Base-by-base conservation (phyloP, 2,888 invertebrate genomes). In the Alsophila aescularia region DNA sequence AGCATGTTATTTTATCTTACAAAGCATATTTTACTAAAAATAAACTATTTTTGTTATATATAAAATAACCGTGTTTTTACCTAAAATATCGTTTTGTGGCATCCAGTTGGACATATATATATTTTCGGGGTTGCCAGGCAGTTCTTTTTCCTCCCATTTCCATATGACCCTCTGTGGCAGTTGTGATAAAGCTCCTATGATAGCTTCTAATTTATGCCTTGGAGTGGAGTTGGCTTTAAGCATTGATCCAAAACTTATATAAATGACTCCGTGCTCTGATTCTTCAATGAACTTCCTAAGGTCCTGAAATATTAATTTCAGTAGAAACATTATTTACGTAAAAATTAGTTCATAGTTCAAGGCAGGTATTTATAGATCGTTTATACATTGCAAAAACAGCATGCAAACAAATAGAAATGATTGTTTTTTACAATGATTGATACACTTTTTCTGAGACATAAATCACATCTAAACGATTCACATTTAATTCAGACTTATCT, bases 231-330 rank as follows among this genome's bases (percentile, higher is more conserved):
- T 89, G 0, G 93, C 89, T 70, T 92, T 94, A 50, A 96, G 84
- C 93, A 96, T 93, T 0, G 96, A 96, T 6, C 96, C 96, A 80
- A 96, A 93, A 75, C 95, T 96, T 64, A 96, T 94, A 71, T 94
- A 95, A 59, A 96, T 92, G 1, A 96, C 94, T 0, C 96, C 96
- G 35, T 94, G 86, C 10, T 90, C 72, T 0, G 95, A 93, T 49
- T 93, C 92, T 61, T 94, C 93, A 31, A 96, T 92, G 73, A 95
- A 95, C 50, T 91, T 85, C 45, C 92, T 87, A 6, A 96, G 73
- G 18, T 94, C 90, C 92, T 94, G 75, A 12, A 86, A 83, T 6
- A 21, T 35, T n/a, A 14, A 40, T 13, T 12, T 12, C 12, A 2
- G 13, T 32, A 24, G 2, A n/a, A n/a, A n/a, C n/a, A n/a, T n/a